A percentile compares a stretch with the other conserved stretches of the same genome.
Evolutionary conservation across 2,797 vertebrate species (phyloP).

Genomic region (Silurus lanzhouensis): DNA sequence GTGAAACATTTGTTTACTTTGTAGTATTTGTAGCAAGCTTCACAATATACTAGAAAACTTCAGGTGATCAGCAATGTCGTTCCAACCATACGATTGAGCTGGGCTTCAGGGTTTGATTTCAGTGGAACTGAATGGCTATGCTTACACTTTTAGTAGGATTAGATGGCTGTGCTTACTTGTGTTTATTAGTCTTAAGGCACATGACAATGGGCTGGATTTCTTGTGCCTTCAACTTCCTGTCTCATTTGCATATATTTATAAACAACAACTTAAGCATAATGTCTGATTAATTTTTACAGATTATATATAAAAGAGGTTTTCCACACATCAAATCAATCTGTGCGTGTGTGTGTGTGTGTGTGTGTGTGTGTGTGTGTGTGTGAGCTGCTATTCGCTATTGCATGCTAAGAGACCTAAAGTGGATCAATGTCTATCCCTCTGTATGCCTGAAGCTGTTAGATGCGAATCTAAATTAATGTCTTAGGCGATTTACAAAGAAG

Average conservation of each 20-base stretch:
- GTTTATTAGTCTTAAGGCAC: conserved; percentile 1
- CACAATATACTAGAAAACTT: not conserved
- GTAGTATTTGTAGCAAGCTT: not conserved
- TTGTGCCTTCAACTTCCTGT: conserved; percentile 11
- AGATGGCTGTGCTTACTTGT: conserved; percentile 53
- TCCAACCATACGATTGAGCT: conserved; percentile 63
- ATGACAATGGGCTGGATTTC: conserved; percentile 55
- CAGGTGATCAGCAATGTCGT: conserved; percentile 48
- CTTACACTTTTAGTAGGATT: conserved; percentile 65
- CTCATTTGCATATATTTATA: not conserved
- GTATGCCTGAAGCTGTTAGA: conserved; percentile 57
- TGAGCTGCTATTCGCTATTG: conserved; percentile 30
- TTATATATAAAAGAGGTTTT: conserved; percentile 48
- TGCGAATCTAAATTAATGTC: conserved; percentile 70
- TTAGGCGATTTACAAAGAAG: conserved; percentile 54
- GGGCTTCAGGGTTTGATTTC: conserved; percentile 57
- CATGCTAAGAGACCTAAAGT: conserved; percentile 50
- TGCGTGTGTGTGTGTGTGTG: conserved; percentile 10
- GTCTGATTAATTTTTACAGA: conserved; percentile 30
- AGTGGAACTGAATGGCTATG: conserved; percentile 64
- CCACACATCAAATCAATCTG: conserved; percentile 37
- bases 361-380: not conserved
- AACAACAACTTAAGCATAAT: not conserved
- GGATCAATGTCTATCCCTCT: conserved; percentile 68
- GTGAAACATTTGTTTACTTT: not conserved